Conservation (phyloP, 2,797 vertebrate species). For the Syngnathus acus region DNA sequence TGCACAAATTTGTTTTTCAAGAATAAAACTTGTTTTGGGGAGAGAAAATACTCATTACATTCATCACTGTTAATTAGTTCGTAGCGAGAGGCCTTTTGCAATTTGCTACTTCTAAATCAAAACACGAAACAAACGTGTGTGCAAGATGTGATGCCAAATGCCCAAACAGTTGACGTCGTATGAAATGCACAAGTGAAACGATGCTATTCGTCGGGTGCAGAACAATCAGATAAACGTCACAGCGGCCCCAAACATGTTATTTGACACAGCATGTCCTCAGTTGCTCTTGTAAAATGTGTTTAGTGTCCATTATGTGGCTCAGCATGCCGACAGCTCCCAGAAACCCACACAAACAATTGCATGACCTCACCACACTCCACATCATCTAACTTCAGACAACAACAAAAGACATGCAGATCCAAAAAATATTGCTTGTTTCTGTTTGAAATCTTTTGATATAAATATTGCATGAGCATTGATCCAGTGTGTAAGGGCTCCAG, state of each 20-base stretch:
- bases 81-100: background rate
- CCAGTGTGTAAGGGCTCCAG: background rate
- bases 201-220: background rate
- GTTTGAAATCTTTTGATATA: background rate
- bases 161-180: background rate
- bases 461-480: background rate
- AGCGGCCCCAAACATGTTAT: constrained; percentile 27
- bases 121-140: background rate
- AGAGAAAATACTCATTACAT: background rate
- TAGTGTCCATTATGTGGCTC: constrained; percentile 56
- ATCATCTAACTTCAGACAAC: background rate
- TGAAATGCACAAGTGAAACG: background rate
- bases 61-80: background rate
- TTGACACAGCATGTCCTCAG: constrained; percentile 45
- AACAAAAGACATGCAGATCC: background rate
- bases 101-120: background rate
- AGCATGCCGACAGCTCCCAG: constrained; percentile 17
- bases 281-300: constrained; percentile 50
- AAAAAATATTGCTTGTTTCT: background rate
- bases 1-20: constrained; percentile 12
- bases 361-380: background rate
- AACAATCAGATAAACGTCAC: constrained; percentile 4
- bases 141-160: background rate
- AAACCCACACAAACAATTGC: background rate
- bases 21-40: background rate